These are phyloP conservation scores for Oscheius sp. DNA, from an alignment of 1,140 invertebrate species.

Conservation along the genomic window DNA sequence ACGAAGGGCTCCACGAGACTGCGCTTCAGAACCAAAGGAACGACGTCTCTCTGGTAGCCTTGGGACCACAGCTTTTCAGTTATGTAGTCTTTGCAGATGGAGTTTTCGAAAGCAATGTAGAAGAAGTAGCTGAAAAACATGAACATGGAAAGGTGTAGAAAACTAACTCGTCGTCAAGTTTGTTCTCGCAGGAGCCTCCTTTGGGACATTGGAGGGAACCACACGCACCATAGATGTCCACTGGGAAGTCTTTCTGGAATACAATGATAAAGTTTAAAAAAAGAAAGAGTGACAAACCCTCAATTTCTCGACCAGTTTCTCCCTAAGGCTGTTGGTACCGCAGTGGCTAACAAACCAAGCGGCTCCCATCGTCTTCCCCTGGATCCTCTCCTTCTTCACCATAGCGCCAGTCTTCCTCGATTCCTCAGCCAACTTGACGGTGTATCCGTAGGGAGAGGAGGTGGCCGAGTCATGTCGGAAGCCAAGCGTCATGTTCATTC, in stretches of 20 bases:
- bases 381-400: slow-evolving; percentile 27
- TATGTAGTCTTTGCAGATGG: slow-evolving; percentile 61
- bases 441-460: slow-evolving; percentile 53
- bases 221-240: slow-evolving; percentile 56
- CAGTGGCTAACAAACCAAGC: slow-evolving; percentile 63
- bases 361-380: slow-evolving; percentile 62
- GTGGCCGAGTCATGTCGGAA: slow-evolving; percentile 49
- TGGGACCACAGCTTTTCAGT: slow-evolving; percentile 62
- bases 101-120: slow-evolving; percentile 75
- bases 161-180: slow-evolving; percentile 51
- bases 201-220: slow-evolving; percentile 47
- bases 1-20: slow-evolving; percentile 48
- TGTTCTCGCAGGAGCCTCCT: slow-evolving; percentile 44
- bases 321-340: slow-evolving; percentile 39
- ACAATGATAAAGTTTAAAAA: neutral
- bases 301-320: slow-evolving; percentile 46
- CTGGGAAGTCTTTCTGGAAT: slow-evolving; percentile 45
- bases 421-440: slow-evolving; percentile 45
- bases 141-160: neutral
- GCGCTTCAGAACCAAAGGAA: slow-evolving; percentile 55
- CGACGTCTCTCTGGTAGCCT: slow-evolving; percentile 43
- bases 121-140: slow-evolving; percentile 70
- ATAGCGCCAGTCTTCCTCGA: slow-evolving; percentile 23
- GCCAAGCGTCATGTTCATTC: slow-evolving; percentile 48
- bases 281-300: neutral